Conservation (phyloP, 2,113 vertebrate genomes). For the Nestor notabilis region DNA sequence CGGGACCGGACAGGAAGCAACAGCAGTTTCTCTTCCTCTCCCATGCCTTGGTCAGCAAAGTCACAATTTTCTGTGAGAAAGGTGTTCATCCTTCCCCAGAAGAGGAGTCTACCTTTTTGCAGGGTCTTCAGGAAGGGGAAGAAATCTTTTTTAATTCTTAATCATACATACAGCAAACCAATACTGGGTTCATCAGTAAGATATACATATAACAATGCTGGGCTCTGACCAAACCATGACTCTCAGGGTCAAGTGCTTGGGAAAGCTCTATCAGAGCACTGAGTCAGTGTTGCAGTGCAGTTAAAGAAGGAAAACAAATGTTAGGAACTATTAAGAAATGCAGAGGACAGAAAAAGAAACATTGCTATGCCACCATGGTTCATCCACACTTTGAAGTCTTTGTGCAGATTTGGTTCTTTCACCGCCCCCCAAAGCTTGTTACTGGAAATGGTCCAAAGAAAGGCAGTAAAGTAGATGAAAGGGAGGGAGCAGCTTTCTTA, state of each 20-base stretch:
- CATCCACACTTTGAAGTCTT: neutral
- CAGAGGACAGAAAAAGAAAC: neutral
- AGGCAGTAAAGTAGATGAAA: neutral
- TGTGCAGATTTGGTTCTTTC: neutral
- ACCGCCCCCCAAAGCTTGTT: neutral
- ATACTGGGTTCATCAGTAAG: neutral
- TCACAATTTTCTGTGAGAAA: neutral
- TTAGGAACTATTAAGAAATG: neutral
- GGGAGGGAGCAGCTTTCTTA: neutral
- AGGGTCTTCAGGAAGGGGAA: neutral
- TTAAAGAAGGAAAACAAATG: neutral
- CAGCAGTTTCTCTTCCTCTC: neutral
- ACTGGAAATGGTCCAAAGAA: neutral
- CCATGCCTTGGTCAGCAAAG: neutral
- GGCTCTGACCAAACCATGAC: neutral
- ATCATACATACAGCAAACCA: neutral
- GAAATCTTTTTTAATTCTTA: neutral
- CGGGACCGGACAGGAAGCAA: neutral
- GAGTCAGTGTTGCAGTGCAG: neutral
- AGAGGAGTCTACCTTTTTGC: neutral
- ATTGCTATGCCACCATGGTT: neutral
- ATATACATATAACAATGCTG: fast-evolving
- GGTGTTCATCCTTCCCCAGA: neutral
- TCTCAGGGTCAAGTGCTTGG: neutral
- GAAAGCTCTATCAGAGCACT: neutral